Base-by-base conservation (phyloP, 2,113 vertebrate genomes). In the Ursus arctos region DNA sequence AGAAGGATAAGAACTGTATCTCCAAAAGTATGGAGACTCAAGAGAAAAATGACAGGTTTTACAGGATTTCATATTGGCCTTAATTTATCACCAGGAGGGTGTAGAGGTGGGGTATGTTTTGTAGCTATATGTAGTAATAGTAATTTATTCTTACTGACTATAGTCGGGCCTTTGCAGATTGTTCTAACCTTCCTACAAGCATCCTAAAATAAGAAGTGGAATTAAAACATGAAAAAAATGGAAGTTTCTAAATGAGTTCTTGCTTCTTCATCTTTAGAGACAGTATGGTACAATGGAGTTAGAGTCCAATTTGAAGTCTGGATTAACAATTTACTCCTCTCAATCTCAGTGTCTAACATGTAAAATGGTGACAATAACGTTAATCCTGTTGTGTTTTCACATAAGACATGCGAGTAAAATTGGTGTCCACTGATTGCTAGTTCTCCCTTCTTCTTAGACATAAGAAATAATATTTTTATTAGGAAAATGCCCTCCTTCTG, bases 1-100 rank as follows among this genome's bases (percentile, higher is more conserved):
- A 53, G 33, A 95, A 18, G 22, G 51, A 59, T 47, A 72, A 94
- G 65, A 65, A 49, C 5, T 33, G 11, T 24, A 18, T 49, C 82
- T 94, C n/a, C 18, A 8, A 69, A 92, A 77, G 57, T 63, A 6
- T 63, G 81, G 51, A 49, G 24, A 43, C 67, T 67, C n/a, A 19
- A 63, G 84, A 85, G 61, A 69, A 96, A 97, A 74, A 80, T 86
- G 65, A 55, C 40, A 84, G 51, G 74, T 61, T 87, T 87, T 82
- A 67, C 40, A 67, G 57, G 47, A 53, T 85, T 88, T 91, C 53
- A 40, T 47, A 47, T 40, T 93, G 88, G 61, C 21, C 76, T 84
- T 95, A 61, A 71, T 49, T 77, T 77, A 40, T 71, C 43, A 71
- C 59, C 53, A 33, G 15, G 77, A 76, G 31, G 18, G 22, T 24